Evolutionary conservation across 2,888 invertebrate species (phyloP).

Genomic region (Polydrusus pterygomalis): DNA sequence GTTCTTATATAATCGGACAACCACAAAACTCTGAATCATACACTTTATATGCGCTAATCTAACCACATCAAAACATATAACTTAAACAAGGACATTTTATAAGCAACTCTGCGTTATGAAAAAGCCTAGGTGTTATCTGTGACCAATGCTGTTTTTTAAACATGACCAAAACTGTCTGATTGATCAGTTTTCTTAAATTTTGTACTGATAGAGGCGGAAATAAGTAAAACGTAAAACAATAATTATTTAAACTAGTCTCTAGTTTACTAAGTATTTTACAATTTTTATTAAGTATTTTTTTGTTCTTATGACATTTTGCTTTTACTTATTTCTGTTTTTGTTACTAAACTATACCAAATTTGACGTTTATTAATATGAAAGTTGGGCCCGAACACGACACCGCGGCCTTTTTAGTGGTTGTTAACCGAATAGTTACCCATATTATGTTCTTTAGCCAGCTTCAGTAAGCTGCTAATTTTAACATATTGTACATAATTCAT

Average conservation of each 20-base stretch:
- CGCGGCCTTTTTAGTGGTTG: conserved; percentile 55
- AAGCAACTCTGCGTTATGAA: conserved; percentile 2
- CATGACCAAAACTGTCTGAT: conserved; percentile 14
- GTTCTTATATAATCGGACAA: conserved; percentile 66
- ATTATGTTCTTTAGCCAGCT: conserved; percentile 30
- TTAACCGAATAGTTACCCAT: conserved; percentile 47
- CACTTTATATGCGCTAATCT: conserved; percentile 42
- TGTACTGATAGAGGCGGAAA: conserved; percentile 3
- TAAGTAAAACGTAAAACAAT: conserved; percentile 11
- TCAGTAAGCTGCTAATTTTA: conserved; percentile 15
- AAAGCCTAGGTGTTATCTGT: conserved; percentile 49
- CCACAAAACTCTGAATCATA: conserved; percentile 62
- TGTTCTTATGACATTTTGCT: neutral
- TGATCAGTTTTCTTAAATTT: conserved; percentile 10
- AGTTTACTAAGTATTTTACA: conserved; percentile 9
- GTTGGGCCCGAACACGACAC: conserved; percentile 37
- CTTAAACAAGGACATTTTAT: conserved; percentile 29
- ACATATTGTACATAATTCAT: conserved; percentile 25
- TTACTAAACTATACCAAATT: conserved; percentile 27
- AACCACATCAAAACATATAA: conserved; percentile 31
- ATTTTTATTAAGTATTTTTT: conserved; percentile 4
- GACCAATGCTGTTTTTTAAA: conserved; percentile 14
- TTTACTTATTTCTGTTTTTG: conserved; percentile 20
- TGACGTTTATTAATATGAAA: conserved; percentile 37
- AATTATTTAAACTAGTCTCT: conserved; percentile 5